A percentile compares a stretch with the other conserved stretches of the same genome.
Conservation (phyloP, 2,797 vertebrate genomes). For the Iguana delicatissima region DNA sequence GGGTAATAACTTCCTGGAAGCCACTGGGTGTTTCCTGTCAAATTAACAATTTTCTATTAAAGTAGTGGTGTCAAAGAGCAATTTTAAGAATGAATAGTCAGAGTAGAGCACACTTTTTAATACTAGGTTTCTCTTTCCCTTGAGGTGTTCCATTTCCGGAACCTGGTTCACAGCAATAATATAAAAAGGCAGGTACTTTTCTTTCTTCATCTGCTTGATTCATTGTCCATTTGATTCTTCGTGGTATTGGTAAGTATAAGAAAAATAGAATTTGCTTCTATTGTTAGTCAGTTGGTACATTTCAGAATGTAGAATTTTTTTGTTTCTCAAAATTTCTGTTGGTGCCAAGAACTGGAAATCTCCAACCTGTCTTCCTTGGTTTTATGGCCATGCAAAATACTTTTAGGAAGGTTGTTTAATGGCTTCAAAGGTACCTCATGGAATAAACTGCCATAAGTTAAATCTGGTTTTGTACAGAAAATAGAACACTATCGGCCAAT, state of each 20-base stretch:
- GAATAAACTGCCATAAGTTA: background rate
- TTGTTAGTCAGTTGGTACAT: background rate
- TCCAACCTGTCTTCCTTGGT: too few species aligned
- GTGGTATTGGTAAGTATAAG: background rate
- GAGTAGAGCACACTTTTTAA: background rate
- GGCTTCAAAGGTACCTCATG: background rate
- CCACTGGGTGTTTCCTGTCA: background rate
- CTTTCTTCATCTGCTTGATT: background rate
- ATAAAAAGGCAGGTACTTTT: background rate
- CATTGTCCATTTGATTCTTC: background rate
- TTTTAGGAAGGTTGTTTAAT: background rate
- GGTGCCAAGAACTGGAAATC: background rate
- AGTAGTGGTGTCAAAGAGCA: background rate
- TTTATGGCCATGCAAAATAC: background rate
- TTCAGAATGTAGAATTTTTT: background rate
- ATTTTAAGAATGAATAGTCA: conserved; percentile 15
- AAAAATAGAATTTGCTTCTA: background rate
- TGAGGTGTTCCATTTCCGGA: conserved; percentile 7
- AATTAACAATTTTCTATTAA: background rate
- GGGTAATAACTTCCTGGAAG: background rate
- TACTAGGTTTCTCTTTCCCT: conserved; percentile 2
- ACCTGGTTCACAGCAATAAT: rapidly evolving
- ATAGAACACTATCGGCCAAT: background rate
- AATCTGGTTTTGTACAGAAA: background rate
- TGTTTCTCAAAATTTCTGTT: background rate